A percentile compares a stretch with the other conserved stretches of the same genome.
Conservation (phyloP, 53 echinoderm and acorn worm genomes). For the Paracentrotus lividus region DNA sequence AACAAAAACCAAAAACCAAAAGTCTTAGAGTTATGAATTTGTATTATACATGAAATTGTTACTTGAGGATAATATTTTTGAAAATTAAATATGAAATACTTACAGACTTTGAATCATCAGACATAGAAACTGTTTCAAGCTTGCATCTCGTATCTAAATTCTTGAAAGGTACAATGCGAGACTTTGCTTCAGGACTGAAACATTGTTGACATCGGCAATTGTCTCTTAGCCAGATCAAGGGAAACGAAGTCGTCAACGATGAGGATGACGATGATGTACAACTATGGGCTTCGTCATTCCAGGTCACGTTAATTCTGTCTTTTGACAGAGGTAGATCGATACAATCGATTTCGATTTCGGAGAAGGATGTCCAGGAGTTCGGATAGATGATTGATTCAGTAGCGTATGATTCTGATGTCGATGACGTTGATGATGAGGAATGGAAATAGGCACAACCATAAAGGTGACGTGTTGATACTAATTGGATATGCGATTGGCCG, state of each 20-base stretch:
- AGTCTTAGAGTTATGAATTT: no score
- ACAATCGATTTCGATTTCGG: conserved; percentile 29
- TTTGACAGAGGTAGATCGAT: neutral
- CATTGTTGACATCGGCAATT: conserved; percentile 58
- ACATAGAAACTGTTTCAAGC: neutral
- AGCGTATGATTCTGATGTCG: neutral
- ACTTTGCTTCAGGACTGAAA: neutral
- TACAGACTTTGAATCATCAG: conserved; percentile 39
- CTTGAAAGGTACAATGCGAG: neutral
- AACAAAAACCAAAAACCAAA: no score
- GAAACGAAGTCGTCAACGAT: conserved; percentile 12
- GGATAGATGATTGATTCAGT: conserved; percentile 44
- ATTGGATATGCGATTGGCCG: neutral
- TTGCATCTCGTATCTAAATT: neutral
- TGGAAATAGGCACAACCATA: neutral
- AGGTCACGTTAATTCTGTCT: neutral
- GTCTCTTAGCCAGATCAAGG: conserved; percentile 52
- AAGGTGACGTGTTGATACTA: neutral
- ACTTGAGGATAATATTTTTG: neutral
- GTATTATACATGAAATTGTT: no score
- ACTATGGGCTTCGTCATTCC: neutral
- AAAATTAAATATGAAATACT: neutral
- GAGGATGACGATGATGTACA: neutral
- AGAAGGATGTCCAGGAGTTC: neutral
- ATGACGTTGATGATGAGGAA: conserved; percentile 27